Base-by-base conservation (phyloP, 64 coral and sea anemone genomes). In the Montipora sp. region DNA sequence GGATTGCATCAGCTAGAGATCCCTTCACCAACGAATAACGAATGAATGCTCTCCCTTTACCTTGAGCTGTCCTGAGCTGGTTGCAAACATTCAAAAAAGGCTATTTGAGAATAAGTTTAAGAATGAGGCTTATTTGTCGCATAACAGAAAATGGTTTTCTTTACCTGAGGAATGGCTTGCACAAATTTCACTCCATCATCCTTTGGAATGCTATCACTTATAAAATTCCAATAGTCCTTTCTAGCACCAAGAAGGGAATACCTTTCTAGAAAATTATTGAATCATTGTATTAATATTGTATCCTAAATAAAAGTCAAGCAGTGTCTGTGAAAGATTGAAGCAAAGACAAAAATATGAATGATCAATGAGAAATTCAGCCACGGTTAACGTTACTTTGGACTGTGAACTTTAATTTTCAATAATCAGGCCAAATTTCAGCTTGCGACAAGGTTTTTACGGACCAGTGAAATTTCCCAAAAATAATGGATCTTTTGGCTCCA, bases 171-270 rank as follows among this genome's bases (percentile, higher is more conserved):
- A 23, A 96, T 88, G 43, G 92, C 89, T 15, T 99, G 88, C 10
- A 96, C 97, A 92, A 92, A 94, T 92, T 84, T 90, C 13, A 99
- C 89, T 80, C 94, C 89, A 75, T 99, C 97, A 87, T 96, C 97
- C 49, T 92, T 99, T 20, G 97, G 92, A 80, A 99, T 93, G 67
- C 92, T 84, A 14, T 99, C 97, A 68, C 70, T 27, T 59, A 99
- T 94, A 47, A 99, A 99, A 78, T 99, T 95, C 98, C 98, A 99
- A 46, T 99, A 99, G 80, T 99, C 98, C 48, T 93, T 99, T 91
- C 98, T 99, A 58, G 79, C 79, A n/a, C 98, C 98, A 77, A 99
- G 84, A 74, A 99, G 73, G n/a, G 98, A 89, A 83, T 99, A 99
- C 47, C 94, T 99, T 79, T 99, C 98, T 99, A 24, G 83, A 83